Base-by-base conservation (phyloP, 1,140 invertebrate genomes). In the Brachionus manjavacas region DNA sequence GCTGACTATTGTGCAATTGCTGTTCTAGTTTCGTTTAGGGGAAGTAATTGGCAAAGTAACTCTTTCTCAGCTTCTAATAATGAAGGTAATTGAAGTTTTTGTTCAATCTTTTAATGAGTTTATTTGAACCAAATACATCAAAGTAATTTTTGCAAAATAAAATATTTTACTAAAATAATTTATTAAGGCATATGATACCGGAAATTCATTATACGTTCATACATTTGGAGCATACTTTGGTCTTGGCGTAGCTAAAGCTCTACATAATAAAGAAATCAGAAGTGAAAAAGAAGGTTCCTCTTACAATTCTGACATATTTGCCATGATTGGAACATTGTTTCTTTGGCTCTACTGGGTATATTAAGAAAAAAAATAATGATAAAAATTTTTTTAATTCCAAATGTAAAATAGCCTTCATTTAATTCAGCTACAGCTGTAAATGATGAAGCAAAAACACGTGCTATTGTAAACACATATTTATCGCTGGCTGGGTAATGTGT, bases 161-260 rank as follows among this genome's bases (percentile, higher is more conserved):
- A 35, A 6, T 35, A 23, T 4, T 84, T 52, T 72, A 4, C 35
- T 66, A 31, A 23, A 23, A 8, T 11, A 70, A 79, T 35, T 35
- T 1, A n/a, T 25, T 43, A 14, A 92, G 91, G 91, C 90, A 8
- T 87, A 89, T 43, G 92, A 93, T 86, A 89, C 92, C 39, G 92
- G 96, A n/a, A 95, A 84, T 23, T 97, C 96, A 1, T 96, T 98
- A 88, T 94, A 94, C 78, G 94, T 98, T 68, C 96, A 98, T 86
- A 92, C 93, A 0, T 98, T 97, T 88, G 96, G 96, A 0, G 96
- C 96, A 23, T 97, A 98, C 89, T 99, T 97, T 88, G 96, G 96
- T 7, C 88, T 98, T 28, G 94, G 93, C 0, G 93, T 93, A 2
- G 94, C 95, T 78, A 91, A 92, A 84, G 92, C 93, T 64, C 85